These are phyloP conservation scores for Cheilosia vernalis DNA, from an alignment of 2,888 invertebrate genomes.

Conservation along the genomic window DNA sequence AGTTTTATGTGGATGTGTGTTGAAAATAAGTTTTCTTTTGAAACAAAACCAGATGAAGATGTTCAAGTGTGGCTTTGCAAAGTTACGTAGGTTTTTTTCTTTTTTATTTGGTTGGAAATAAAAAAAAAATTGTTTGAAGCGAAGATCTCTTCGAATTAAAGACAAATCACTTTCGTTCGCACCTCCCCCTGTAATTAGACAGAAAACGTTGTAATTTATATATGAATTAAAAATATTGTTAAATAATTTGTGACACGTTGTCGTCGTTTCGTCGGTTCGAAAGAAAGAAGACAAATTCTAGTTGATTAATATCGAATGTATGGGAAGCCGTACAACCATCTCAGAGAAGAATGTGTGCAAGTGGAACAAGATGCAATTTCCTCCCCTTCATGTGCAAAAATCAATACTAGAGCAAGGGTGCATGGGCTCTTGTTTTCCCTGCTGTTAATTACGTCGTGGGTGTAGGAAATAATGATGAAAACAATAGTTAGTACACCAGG, in stretches of 20 bases:
- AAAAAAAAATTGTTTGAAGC: slow-evolving; percentile 75
- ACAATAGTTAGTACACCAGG: neutral
- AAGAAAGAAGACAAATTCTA: slow-evolving; percentile 46
- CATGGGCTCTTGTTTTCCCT: slow-evolving; percentile 26
- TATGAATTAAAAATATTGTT: slow-evolving; percentile 1
- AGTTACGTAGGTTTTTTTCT: slow-evolving; percentile 58
- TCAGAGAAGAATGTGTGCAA: slow-evolving; percentile 38
- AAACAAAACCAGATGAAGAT: slow-evolving; percentile 56
- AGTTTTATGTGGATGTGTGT: slow-evolving; percentile 17
- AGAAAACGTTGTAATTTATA: slow-evolving; percentile 3
- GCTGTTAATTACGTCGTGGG: slow-evolving; percentile 6
- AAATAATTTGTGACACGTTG: slow-evolving; percentile 24
- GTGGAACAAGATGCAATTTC: slow-evolving; percentile 66
- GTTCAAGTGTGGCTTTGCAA: slow-evolving; percentile 46
- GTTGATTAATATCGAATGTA: slow-evolving; percentile 51
- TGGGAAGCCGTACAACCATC: slow-evolving; percentile 59
- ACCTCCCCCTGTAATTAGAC: slow-evolving; percentile 82
- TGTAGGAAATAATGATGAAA: neutral
- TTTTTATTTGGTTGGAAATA: slow-evolving; percentile 59
- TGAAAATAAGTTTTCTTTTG: slow-evolving; percentile 43
- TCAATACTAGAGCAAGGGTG: slow-evolving; percentile 68
- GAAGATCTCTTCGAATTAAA: slow-evolving; percentile 78
- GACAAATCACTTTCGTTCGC: slow-evolving; percentile 81
- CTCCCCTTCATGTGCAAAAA: slow-evolving; percentile 39
- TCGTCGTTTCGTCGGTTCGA: slow-evolving; percentile 70